Evolutionary conservation across 1,140 invertebrate species (phyloP).

Genomic region (Penaeus indicus): DNA sequence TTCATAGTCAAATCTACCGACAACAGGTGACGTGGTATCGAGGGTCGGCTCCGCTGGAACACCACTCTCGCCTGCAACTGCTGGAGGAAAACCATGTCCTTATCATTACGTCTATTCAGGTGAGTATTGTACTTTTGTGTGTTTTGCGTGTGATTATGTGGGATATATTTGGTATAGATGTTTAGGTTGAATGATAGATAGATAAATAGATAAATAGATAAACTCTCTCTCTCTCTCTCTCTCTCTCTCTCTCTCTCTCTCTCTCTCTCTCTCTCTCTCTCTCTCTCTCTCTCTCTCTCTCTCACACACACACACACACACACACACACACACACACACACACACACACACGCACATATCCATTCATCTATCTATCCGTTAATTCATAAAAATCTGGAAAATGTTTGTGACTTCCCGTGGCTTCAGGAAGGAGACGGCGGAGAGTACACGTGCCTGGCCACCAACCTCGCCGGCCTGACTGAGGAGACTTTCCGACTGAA

Average conservation of each 20-base stretch:
- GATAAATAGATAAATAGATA: no score
- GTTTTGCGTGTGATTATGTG: no score
- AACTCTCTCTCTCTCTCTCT: no score
- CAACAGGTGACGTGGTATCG: constrained; percentile 49
- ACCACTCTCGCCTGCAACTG: constrained; percentile 29
- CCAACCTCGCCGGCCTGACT: constrained; percentile 39
- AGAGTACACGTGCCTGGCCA: constrained; percentile 39
- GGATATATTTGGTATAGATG: no score
- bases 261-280: no score
- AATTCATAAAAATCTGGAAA: neutral
- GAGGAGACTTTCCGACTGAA: constrained; percentile 50
- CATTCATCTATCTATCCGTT: neutral
- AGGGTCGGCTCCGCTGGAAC: constrained; percentile 15
- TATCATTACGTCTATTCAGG: constrained; percentile 49
- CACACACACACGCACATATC: neutral
- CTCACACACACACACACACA: no score
- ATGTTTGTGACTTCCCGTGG: no score
- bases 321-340: neutral
- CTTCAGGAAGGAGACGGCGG: constrained; percentile 51
- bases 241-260: no score
- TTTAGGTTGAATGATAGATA: no score
- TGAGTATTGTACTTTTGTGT: neutral
- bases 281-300: no score
- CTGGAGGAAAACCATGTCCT: constrained; percentile 49
- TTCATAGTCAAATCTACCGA: neutral